phyloP scores from a whole-genome alignment of 2,113 vertebrate species.

The Seriola aureovittata region DNA sequence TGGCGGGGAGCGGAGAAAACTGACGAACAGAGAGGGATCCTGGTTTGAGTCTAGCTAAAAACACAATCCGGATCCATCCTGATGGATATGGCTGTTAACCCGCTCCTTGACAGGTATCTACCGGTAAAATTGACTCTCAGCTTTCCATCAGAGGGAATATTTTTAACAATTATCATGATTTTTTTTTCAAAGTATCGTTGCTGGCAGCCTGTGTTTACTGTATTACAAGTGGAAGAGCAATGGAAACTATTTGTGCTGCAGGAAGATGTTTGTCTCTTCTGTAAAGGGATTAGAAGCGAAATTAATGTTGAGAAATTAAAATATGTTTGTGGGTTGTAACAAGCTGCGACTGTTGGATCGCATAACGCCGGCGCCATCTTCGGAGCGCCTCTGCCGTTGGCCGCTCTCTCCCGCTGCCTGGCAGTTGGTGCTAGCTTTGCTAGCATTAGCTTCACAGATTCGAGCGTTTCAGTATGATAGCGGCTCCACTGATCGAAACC shows the following conservation, averaged over 20 bases:
- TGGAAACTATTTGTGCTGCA: slow-evolving; percentile 17
- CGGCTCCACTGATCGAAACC: too few relatives aligned
- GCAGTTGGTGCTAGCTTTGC: slow-evolving; percentile 52
- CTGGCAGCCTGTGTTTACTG: slow-evolving; percentile 29
- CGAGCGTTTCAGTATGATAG: not conserved
- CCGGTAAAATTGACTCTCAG: slow-evolving; percentile 74
- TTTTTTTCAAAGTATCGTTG: slow-evolving; percentile 16
- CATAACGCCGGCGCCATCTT: slow-evolving; percentile 76
- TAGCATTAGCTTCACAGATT: slow-evolving; percentile 64
- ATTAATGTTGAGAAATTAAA: not conserved
- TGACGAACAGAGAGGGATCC: slow-evolving; percentile 74
- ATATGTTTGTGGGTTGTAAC: slow-evolving; percentile 5
- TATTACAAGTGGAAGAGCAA: slow-evolving; percentile 6
- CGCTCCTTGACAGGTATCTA: slow-evolving; percentile 87
- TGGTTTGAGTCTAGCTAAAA: slow-evolving; percentile 72
- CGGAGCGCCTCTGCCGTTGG: slow-evolving; percentile 53
- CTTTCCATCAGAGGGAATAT: slow-evolving; percentile 72
- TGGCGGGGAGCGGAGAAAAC: slow-evolving; percentile 58
- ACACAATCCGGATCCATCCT: slow-evolving; percentile 87
- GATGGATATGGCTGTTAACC: slow-evolving; percentile 86
- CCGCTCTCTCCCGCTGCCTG: slow-evolving; percentile 60
- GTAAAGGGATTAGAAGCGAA: not conserved
- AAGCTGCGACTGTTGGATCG: slow-evolving; percentile 44
- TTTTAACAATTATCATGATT: slow-evolving; percentile 39
- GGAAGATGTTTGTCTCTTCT: not conserved